Conservation (phyloP, 2,113 vertebrate genomes). For the Apaloderma vittatum region DNA sequence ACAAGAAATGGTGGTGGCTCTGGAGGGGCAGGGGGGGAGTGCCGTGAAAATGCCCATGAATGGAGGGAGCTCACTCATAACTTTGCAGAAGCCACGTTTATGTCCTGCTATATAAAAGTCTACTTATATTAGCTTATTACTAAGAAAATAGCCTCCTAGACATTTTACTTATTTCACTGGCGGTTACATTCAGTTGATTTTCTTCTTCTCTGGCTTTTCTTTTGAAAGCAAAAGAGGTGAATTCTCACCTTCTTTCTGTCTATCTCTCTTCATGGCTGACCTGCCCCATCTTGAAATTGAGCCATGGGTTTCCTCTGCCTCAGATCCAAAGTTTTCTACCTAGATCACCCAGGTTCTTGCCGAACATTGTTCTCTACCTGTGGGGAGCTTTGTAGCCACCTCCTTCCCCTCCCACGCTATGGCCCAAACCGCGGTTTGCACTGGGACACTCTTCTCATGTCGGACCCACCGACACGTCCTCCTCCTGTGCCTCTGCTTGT, state of each 20-base stretch:
- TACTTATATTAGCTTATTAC: not conserved
- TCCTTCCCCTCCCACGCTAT: not conserved
- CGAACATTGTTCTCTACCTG: not conserved
- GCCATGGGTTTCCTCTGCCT: not conserved
- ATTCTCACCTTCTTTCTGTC: not conserved
- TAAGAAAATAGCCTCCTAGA: not conserved
- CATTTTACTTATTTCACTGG: not conserved
- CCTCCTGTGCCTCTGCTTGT: not conserved
- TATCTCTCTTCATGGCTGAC: not conserved
- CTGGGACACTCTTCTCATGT: not conserved
- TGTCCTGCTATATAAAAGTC: not conserved
- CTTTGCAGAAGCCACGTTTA: not conserved
- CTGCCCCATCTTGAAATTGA: not conserved
- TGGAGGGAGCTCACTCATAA: not conserved
- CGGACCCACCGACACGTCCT: not conserved
- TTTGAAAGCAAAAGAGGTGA: not conserved
- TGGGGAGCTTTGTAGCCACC: not conserved
- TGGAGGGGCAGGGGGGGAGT: not conserved
- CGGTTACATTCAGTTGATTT: not conserved
- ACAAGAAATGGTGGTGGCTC: not conserved
- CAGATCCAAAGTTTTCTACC: not conserved
- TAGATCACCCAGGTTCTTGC: not conserved
- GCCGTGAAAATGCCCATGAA: not conserved
- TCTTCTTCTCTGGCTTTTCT: not conserved
- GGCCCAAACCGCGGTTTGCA: not conserved